Conservation (phyloP, 2,888 invertebrate genomes). For the Cyrtodaria siliqua region DNA sequence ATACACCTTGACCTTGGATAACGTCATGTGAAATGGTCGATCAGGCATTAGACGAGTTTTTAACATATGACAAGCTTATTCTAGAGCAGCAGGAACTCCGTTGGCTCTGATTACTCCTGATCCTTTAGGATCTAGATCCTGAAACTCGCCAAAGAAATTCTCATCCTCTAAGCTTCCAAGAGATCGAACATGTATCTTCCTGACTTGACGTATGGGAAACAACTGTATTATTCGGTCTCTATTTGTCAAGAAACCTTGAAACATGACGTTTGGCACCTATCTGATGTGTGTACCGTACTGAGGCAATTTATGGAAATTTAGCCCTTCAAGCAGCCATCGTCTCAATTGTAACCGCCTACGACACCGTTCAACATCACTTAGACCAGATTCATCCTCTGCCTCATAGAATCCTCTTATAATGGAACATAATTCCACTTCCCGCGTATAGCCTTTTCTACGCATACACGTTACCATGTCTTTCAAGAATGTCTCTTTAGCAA, state of each 20-base stretch:
- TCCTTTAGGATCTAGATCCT: conserved; percentile 49
- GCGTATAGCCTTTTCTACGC: neutral
- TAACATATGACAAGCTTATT: conserved; percentile 37
- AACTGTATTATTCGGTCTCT: conserved; percentile 46
- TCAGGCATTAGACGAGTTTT: too few species aligned
- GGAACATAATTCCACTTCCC: conserved; percentile 33
- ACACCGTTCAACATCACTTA: conserved; percentile 30
- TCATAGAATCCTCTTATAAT: conserved; percentile 31
- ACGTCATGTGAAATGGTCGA: conserved; percentile 35
- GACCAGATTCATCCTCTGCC: conserved; percentile 45
- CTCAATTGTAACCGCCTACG: conserved; percentile 22
- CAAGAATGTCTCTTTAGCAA: conserved; percentile 34
- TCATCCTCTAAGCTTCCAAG: conserved; percentile 47
- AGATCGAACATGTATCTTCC: conserved; percentile 32
- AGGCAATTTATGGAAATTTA: conserved; percentile 44
- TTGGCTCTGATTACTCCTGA: conserved; percentile 43
- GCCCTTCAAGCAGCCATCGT: conserved; percentile 31
- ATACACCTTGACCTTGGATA: conserved; percentile 41
- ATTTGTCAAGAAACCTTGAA: conserved; percentile 46
- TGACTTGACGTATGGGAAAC: conserved; percentile 29
- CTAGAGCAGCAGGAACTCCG: conserved; percentile 24
- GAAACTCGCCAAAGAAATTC: conserved; percentile 47
- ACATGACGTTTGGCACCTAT: conserved; percentile 41
- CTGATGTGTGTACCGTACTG: conserved; percentile 34
- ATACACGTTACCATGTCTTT: conserved; percentile 16